phyloP scores from a whole-genome alignment of 1,140 invertebrate genomes.

The Neodiprion lecontei region DNA sequence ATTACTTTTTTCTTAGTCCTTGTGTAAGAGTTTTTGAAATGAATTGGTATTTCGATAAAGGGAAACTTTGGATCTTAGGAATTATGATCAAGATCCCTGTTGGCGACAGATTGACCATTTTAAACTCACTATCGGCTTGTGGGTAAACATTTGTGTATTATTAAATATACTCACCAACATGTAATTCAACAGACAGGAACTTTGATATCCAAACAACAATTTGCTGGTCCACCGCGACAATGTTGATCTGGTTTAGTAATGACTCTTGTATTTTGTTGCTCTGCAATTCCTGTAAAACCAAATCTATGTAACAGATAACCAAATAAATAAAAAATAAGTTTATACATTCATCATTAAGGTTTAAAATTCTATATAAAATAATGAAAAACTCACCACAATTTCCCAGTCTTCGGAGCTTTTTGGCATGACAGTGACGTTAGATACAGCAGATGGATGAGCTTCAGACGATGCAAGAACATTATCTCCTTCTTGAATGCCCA shows the following conservation, averaged over 20 bases:
- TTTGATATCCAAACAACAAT: constrained; percentile 56
- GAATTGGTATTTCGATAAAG: constrained; percentile 11
- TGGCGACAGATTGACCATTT: too few species aligned
- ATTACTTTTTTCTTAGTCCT: not conserved
- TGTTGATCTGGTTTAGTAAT: constrained; percentile 48
- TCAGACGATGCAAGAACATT: constrained; percentile 44
- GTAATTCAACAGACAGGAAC: constrained; percentile 44
- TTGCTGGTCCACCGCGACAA: constrained; percentile 47
- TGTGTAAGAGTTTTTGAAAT: not conserved
- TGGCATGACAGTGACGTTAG: constrained; percentile 49
- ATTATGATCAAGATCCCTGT: too few species aligned
- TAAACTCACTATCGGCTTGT: too few species aligned
- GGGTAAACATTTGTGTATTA: too few species aligned
- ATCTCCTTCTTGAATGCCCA: constrained; percentile 50
- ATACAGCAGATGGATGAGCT: constrained; percentile 37
- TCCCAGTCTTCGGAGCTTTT: constrained; percentile 64
- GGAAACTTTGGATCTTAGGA: not conserved
- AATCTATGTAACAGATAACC: not conserved
- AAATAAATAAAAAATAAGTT: constrained; percentile 18
- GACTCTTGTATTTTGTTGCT: constrained; percentile 48
- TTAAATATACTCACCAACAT: constrained; percentile 42
- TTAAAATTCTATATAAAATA: not conserved
- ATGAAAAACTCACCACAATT: constrained; percentile 52
- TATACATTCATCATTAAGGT: constrained; percentile 3
- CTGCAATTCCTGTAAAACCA: constrained; percentile 46